Evolutionary conservation across 2,797 vertebrate species (phyloP), one percentile per base, ranked within the genome.

Genomic region (Nannoperca obscura): DNA sequence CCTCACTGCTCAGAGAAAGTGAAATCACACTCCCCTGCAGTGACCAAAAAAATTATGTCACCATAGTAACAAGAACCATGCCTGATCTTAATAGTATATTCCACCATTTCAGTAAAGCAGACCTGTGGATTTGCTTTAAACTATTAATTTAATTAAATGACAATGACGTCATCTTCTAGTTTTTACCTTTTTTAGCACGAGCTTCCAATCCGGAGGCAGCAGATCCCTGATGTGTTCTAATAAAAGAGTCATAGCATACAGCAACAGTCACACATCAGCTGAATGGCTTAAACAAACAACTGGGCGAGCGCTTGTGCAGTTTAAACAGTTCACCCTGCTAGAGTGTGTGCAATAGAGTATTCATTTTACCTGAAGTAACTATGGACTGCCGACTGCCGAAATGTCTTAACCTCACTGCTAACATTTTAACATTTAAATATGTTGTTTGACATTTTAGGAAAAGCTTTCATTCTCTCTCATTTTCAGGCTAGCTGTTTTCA

Each of bases 21-120:
- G 54, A 85, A 86, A 36, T 74, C 47, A 66, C 30, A 61, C 20
- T 58, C 57, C 9, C 49, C 58, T 65, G 50, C 38, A 59, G 54
- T 72, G 74, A 74, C 71, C 57, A 81, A 74, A 82, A 68, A 69
- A 54, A 66, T 5, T 13, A 12, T 3, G 57, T 83, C 74, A 27
- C 81, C 83, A 87, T 81, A 71, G 83, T 47, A 88, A 91, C 84
- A 73, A 49, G 46, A 67, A 74, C 70, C n/a, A 47, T 72, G 38
- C 12, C 5, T 24, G 64, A 61, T 76, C 34, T 71, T 40, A 27
- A 71, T 27, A 49, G n/a, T 69, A 34, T n/a, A 27, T 76, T 80
- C 42, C 17, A 61, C 38, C 27, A 27, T 74, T 50, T 69, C 34
- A 38, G n/a, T 54, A 47, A 71, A n/a, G 30, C 15, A 0, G 2